phyloP scores from a whole-genome alignment of 2,797 vertebrate species.

The Melopsittacus undulatus region DNA sequence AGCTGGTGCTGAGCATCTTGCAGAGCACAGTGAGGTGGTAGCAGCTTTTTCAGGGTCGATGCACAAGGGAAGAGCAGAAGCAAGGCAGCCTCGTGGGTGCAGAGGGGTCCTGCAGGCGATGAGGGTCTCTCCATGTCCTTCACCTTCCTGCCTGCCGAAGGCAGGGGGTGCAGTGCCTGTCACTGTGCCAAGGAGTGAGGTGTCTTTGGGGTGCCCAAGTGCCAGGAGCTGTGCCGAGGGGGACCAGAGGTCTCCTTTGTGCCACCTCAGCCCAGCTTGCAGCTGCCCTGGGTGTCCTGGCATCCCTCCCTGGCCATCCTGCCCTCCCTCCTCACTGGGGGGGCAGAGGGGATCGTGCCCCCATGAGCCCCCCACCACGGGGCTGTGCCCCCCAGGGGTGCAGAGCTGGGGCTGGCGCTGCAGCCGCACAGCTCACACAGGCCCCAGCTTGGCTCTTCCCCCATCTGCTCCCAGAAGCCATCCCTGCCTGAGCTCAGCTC shows the following conservation, averaged over 20 bases:
- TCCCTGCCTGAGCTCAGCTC: slow-evolving; percentile 59
- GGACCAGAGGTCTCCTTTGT: background rate
- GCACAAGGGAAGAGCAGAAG: background rate
- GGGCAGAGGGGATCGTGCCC: background rate
- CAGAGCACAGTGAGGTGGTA: fast-evolving
- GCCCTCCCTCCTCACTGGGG: background rate
- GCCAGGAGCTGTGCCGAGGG: background rate
- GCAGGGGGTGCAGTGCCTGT: background rate
- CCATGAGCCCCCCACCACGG: fast-evolving
- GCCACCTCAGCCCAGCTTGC: background rate
- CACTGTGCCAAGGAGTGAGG: fast-evolving
- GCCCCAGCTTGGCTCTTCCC: background rate
- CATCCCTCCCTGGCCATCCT: fast-evolving
- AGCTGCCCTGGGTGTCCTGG: background rate
- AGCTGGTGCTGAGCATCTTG: background rate
- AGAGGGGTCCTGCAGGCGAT: fast-evolving
- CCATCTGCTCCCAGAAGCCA: slow-evolving; percentile 53
- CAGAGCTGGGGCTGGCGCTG: fast-evolving
- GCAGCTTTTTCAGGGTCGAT: background rate
- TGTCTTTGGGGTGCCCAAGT: fast-evolving
- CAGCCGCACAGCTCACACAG: background rate
- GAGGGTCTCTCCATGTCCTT: background rate
- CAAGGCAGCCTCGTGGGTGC: fast-evolving
- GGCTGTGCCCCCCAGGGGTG: fast-evolving
- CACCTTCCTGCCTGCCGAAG: fast-evolving